phyloP scores from a whole-genome alignment of 1,140 invertebrate species.

The Bombus difficillimus region DNA sequence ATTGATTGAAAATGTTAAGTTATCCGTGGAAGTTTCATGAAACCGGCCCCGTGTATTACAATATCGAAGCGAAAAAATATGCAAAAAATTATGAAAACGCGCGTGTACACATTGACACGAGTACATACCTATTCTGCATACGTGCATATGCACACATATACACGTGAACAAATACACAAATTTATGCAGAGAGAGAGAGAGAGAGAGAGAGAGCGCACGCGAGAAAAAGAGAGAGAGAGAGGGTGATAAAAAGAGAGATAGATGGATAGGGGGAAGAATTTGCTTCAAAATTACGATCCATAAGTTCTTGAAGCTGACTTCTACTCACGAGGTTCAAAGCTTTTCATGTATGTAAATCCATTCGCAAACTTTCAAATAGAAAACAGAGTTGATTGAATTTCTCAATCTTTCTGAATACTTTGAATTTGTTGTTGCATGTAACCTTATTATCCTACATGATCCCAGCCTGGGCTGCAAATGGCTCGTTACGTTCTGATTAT shows the following conservation, averaged over 20 bases:
- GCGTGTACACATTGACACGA: background rate
- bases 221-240: too few relatives aligned
- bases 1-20: background rate
- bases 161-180: background rate
- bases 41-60: slow-evolving; percentile 5
- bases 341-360: slow-evolving; percentile 70
- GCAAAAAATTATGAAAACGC: background rate
- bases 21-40: slow-evolving; percentile 1
- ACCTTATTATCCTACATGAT: slow-evolving; percentile 63
- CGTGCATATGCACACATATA: background rate
- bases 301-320: slow-evolving; percentile 64
- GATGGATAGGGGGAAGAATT: background rate
- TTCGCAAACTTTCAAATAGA: slow-evolving; percentile 68
- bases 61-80: background rate
- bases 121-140: background rate
- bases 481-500: slow-evolving; percentile 57
- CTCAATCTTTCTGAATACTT: slow-evolving; percentile 65
- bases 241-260: background rate
- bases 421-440: slow-evolving; percentile 71
- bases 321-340: slow-evolving; percentile 64
- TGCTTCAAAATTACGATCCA: slow-evolving; percentile 49
- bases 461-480: slow-evolving; percentile 65
- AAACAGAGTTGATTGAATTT: slow-evolving; percentile 68
- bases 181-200: background rate
- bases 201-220: background rate